Conservation (phyloP, 2,888 invertebrate genomes). For the Metopia argyrocephala region DNA sequence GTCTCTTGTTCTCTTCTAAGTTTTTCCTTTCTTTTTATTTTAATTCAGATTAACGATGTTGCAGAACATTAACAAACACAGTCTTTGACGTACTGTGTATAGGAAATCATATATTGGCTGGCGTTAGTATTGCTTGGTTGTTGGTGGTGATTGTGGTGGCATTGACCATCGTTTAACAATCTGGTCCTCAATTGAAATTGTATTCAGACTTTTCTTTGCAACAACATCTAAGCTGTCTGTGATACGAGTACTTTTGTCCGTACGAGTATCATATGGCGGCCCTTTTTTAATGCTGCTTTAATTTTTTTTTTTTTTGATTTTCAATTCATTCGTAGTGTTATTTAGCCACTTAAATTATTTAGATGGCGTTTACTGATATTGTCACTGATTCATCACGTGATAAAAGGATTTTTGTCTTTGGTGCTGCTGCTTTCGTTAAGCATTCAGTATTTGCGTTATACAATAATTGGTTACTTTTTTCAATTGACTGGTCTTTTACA, state of each 20-base stretch:
- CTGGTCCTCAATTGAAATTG: not conserved
- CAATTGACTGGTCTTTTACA: not conserved
- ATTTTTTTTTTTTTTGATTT: not conserved
- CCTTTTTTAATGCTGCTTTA: slow-evolving; percentile 26
- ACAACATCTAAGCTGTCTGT: slow-evolving; percentile 10
- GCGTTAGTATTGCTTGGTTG: slow-evolving; percentile 24
- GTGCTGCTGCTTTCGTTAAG: slow-evolving; percentile 1
- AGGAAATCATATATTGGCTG: slow-evolving; percentile 37
- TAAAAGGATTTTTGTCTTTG: slow-evolving; percentile 44
- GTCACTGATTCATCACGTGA: slow-evolving; percentile 57
- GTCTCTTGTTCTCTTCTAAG: too few relatives aligned
- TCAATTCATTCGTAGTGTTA: too few relatives aligned
- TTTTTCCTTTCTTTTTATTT: not conserved
- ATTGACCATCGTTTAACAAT: slow-evolving; percentile 41
- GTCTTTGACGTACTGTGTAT: slow-evolving; percentile 38
- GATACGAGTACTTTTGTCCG: not conserved
- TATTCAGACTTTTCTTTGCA: slow-evolving; percentile 16
- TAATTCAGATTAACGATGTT: not conserved
- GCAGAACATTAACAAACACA: not conserved
- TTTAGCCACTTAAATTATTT: slow-evolving; percentile 57
- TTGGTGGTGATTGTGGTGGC: slow-evolving; percentile 29
- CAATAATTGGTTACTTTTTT: too few relatives aligned
- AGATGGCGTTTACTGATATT: slow-evolving; percentile 63
- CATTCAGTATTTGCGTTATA: not conserved
- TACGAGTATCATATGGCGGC: slow-evolving; percentile 13